Conservation (phyloP, 2,113 vertebrate genomes). For the Eolophus roseicapilla region DNA sequence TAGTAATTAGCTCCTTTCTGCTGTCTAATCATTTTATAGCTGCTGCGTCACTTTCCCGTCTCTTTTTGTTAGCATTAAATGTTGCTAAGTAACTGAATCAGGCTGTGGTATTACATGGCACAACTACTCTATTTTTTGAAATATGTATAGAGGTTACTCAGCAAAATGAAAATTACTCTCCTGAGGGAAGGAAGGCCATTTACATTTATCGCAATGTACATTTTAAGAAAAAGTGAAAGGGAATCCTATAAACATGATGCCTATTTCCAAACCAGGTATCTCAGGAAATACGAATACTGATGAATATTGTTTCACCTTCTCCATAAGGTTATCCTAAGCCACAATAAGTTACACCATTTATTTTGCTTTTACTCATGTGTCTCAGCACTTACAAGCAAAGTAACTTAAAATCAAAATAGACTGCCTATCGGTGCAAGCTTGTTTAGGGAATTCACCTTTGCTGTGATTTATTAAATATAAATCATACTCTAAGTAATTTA, state of each 20-base stretch:
- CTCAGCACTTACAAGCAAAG: background rate
- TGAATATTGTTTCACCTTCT: background rate
- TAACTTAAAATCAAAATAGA: background rate
- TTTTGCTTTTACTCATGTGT: background rate
- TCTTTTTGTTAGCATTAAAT: background rate
- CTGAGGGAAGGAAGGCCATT: background rate
- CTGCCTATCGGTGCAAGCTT: background rate
- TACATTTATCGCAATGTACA: background rate
- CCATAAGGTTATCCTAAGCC: background rate
- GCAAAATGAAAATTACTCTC: background rate
- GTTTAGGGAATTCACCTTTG: background rate
- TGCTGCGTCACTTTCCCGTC: background rate
- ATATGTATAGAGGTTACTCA: background rate
- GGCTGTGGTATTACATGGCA: background rate
- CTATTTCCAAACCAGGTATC: background rate
- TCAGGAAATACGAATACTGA: background rate
- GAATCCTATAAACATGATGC: background rate
- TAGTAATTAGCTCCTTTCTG: background rate
- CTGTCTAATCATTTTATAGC: background rate
- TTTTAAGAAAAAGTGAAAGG: background rate
- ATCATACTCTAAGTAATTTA: background rate
- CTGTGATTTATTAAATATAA: background rate
- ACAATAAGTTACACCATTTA: background rate
- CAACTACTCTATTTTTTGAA: background rate
- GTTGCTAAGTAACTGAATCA: conserved; percentile 32